phyloP scores from a whole-genome alignment of 2,113 vertebrate genomes.

The Edolisoma coerulescens region DNA sequence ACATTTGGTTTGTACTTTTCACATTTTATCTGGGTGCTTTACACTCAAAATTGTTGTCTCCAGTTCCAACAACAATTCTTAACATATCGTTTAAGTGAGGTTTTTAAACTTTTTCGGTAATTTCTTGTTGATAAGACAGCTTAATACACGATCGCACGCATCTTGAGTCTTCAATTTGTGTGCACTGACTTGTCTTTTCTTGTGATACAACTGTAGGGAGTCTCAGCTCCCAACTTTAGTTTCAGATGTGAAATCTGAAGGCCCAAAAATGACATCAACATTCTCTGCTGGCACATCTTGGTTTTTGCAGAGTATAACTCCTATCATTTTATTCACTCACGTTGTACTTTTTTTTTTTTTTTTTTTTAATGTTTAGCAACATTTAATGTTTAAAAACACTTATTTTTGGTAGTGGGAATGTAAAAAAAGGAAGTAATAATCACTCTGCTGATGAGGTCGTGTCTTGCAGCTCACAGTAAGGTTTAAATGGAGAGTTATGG shows the following conservation, averaged over 20 bases:
- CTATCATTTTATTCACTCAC: background rate
- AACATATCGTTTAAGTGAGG: background rate
- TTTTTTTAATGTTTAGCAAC: background rate
- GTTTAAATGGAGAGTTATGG: background rate
- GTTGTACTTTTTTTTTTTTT: no score
- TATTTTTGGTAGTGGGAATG: background rate
- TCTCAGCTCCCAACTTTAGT: background rate
- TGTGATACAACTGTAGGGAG: background rate
- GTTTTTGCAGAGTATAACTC: background rate
- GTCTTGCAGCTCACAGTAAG: background rate
- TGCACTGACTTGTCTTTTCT: background rate
- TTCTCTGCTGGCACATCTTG: background rate
- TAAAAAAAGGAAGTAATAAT: background rate
- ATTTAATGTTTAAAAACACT: background rate
- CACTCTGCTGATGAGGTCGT: background rate
- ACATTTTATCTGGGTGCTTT: background rate
- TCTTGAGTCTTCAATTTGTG: background rate
- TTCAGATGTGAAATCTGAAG: background rate
- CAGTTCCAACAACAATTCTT: background rate
- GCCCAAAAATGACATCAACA: background rate
- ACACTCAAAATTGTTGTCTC: background rate
- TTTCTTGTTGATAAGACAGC: background rate
- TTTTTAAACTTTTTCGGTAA: background rate
- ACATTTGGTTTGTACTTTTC: background rate
- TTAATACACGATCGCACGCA: background rate